Base-by-base conservation (phyloP, 1,140 invertebrate genomes). In the Megathymus violae region DNA sequence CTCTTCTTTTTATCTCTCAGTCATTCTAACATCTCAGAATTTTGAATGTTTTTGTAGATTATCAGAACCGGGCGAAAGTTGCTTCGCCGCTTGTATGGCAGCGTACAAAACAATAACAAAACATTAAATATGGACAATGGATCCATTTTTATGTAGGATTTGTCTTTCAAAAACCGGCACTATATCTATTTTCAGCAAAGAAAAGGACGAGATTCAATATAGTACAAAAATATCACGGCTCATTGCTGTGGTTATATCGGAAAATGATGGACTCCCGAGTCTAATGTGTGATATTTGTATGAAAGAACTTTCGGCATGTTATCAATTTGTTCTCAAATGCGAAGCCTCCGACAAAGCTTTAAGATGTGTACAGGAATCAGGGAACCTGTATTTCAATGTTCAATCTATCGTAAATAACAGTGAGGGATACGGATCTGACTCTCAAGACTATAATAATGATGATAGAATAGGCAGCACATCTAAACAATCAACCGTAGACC, bases 321-420 rank as follows among this genome's bases (percentile, higher is more conserved):
- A 88, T 48, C 67, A 77, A 13, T 91, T 91, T 67, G 71, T 88
- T 0, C 62, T 67, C 16, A 88, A 82, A 68, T 91, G 87, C 59
- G 82, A 88, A 63, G 71, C 79, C 0, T 82, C 89, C 0, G 90
- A 91, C 47, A 71, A 69, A 38, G 75, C 78, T 0, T 64, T 91
- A 10, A 74, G 81, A 3, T 70, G 64, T 40, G 16, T 80, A 5
- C 54, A 62, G 11, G 43, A 64, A 9, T 46, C 62, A 4, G 63
- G 65, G 1, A 69, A 73, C 47, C 13, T 65, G 1, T 71, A 71
- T 25, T 40, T 59, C 0, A 59, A 75, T 11, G 31, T 67, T 4
- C 47, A 74, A 27, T 27, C 71, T 34, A 73, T 83, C 52, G 60
- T 73, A 14, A 68, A 76, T 7, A 75, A 11, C n/a, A 7, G n/a